Base-by-base conservation (phyloP, 2,113 vertebrate genomes). In the Pteruthius melanotis region DNA sequence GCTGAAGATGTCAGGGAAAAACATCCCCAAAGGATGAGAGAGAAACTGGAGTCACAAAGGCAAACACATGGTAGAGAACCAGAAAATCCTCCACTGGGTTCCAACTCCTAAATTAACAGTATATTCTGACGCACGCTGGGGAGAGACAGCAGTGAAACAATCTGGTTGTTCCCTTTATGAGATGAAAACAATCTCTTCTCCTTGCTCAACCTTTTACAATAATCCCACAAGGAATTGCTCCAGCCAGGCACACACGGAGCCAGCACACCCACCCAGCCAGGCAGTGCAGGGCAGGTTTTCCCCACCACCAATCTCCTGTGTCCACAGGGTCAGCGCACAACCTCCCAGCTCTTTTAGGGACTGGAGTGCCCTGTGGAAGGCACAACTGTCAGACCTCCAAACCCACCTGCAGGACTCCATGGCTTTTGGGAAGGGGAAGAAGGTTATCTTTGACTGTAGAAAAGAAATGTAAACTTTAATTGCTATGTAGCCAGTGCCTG, bases 61-160 rank as follows among this genome's bases (percentile, higher is more conserved):
- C 78, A 94, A 85, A 88, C 82, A 93, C 78, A 90, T 79, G 53
- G 75, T n/a, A 85, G 71, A 85, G 59, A 93, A 86, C 37, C 65
- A 87, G 52, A 92, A 94, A 95, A 94, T 79, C 42, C 83, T 89
- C 53, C 2, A 6, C 5, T 82, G 77, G 52, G 28, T 81, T 94
- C 92, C 83, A 93, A 0, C 57, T 94, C 89, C 49, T 72, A 91
- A 93, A 89, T 92, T 91, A 89, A 81, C 77, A 72, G n/a, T 56
- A 35, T 66, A 56, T 83, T 94, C 71, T 89, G 75, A 93, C 12
- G 16, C 85, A 89, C 1, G 0, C 37, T 72, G 69, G 49, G 40
- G 75, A 92, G n/a, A 80, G 52, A 56, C 66, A 82, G 76, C 71
- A 71, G 9, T 52, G 54, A 92, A 56, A 87, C 77, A 89, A 81